Evolutionary conservation across 2,797 vertebrate genomes (phyloP).

Genomic region (Mus minutoides): DNA sequence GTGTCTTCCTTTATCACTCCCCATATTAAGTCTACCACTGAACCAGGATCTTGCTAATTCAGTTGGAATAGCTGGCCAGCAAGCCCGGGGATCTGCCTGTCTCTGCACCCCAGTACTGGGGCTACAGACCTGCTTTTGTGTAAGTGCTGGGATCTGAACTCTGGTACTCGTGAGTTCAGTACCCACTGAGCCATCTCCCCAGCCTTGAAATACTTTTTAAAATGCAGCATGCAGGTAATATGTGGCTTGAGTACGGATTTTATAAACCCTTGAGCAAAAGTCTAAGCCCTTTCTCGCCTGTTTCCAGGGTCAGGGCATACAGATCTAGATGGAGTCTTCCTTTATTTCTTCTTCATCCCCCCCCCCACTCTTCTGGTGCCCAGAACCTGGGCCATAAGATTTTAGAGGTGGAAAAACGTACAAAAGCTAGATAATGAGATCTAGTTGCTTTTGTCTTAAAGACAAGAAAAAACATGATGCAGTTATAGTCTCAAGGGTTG

Average conservation of each 20-base stretch:
- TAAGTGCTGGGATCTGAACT: background rate
- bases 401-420: background rate
- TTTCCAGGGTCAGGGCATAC: background rate
- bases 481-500: background rate
- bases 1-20: background rate
- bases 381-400: background rate
- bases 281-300: background rate
- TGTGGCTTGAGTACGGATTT: background rate
- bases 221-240: background rate
- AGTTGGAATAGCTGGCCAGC: background rate
- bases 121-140: background rate
- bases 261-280: constrained; percentile 19
- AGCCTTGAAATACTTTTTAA: background rate
- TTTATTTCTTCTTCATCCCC: background rate
- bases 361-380: background rate
- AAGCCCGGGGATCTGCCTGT: background rate
- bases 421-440: background rate
- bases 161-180: background rate
- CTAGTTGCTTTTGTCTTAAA: background rate
- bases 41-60: background rate
- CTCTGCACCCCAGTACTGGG: background rate
- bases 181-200: background rate
- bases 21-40: background rate
- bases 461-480: background rate
- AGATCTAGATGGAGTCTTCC: background rate